Evolutionary conservation across 2,113 vertebrate species (phyloP), one percentile per base, ranked within the genome.

Genomic region (Copsychus sechellarum): DNA sequence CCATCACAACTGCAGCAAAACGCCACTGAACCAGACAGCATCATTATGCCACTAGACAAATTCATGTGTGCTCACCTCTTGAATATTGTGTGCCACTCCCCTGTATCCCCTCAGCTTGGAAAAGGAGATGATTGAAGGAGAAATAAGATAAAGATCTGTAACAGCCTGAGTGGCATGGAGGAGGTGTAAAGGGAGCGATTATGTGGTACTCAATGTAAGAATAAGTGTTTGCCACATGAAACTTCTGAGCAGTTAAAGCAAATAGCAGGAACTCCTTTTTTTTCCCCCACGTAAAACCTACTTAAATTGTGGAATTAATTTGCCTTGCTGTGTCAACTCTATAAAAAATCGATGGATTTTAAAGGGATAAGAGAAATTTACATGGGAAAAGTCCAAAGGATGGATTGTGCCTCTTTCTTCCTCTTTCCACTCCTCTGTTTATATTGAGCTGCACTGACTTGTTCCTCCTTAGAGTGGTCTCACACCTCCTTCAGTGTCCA

Each of bases 201-300:
- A 87, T 28, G 56, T 4, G 20, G 85, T 36, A 58, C 69, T 96
- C 86, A 81, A 36, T 91, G 81, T 81, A 76, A 92, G 94, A 86
- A 16, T 60, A 89, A 87, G 87, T 36, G 36, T 87, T 81, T 69
- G 73, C 53, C 57, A 81, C 71, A 47, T 64, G 57, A 73, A 96
- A 88, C 72, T 83, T 89, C 34, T 43, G 38, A 95, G 58, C 62
- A 54, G 86, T 22, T 88, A 80, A 83, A 94, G 87, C 56, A 95
- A 93, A 88, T 72, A 80, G 54, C 82, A 61, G 66, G 31, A 53
- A 18, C 33, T 8, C 21, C 2, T n/a, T 33, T 50, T 40, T 66
- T 51, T 42, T 40, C 26, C 0, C 6, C 13, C 12, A 28, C 1
- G 5, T 54, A 21, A 87, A 87, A n/a, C 10, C 36, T 51, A 13